Percentiles rank a stretch among this genome's conserved stretches.
Conservation (phyloP, 2,113 vertebrate genomes). For the Pundamilia nyererei region DNA sequence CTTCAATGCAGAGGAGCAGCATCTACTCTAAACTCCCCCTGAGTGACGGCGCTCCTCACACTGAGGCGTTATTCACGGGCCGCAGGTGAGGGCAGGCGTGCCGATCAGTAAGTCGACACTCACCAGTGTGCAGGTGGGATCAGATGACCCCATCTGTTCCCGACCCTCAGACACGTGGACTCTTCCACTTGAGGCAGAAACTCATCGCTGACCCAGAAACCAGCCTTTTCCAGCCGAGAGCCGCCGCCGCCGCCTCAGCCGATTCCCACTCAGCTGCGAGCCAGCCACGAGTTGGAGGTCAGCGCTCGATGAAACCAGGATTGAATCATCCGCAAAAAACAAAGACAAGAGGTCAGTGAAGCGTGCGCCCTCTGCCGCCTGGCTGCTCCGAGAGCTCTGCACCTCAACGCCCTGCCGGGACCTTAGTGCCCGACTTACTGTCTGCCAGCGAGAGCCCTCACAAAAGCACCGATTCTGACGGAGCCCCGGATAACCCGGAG, state of each 20-base stretch:
- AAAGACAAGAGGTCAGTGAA: not conserved
- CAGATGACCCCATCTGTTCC: not conserved
- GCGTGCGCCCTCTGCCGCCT: not conserved
- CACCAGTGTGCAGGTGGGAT: not conserved
- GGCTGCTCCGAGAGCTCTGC: not conserved
- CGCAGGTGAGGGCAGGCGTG: rapidly evolving
- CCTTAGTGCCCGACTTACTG: not conserved
- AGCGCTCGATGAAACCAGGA: not conserved
- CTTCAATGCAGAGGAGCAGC: not conserved
- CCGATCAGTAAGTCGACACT: not conserved
- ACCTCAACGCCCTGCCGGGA: not conserved
- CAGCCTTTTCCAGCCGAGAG: not conserved
- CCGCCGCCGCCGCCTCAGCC: no score
- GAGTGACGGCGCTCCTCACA: not conserved
- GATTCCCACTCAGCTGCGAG: not conserved
- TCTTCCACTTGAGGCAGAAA: not conserved
- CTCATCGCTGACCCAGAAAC: not conserved
- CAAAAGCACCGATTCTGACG: not conserved
- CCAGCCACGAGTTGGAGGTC: rapidly evolving
- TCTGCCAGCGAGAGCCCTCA: not conserved
- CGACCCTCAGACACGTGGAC: not conserved
- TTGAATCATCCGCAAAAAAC: not conserved
- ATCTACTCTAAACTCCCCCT: not conserved
- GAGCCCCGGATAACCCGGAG: not conserved
- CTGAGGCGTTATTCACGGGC: not conserved